Conservation (phyloP, 2,113 vertebrate species). For the Forbesichthys agassizii region DNA sequence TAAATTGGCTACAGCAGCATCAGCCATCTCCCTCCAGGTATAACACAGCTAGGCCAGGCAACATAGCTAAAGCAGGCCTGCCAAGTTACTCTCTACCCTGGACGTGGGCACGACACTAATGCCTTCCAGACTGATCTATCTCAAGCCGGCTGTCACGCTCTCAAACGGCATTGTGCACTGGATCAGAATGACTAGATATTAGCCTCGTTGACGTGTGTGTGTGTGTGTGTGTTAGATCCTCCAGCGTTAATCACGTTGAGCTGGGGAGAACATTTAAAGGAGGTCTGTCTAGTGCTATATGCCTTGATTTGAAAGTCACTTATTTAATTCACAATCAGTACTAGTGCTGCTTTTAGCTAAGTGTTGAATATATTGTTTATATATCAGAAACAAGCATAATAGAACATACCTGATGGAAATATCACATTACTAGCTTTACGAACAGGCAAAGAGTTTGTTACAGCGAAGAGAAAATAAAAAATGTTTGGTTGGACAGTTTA, state of each 20-base stretch:
- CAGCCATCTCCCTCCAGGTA: slow-evolving; percentile 60
- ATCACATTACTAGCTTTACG: too few relatives aligned
- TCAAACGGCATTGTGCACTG: slow-evolving; percentile 51
- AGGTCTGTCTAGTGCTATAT: slow-evolving; percentile 17
- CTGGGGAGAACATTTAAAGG: slow-evolving; percentile 21
- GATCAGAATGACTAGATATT: slow-evolving; percentile 57
- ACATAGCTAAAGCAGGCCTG: slow-evolving; percentile 54
- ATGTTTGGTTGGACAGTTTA: too few relatives aligned
- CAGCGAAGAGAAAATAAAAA: too few relatives aligned
- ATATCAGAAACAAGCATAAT: too few relatives aligned
- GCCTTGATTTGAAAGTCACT: background rate
- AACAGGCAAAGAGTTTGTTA: too few relatives aligned
- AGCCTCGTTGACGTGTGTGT: slow-evolving; percentile 21
- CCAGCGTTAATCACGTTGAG: slow-evolving; percentile 53
- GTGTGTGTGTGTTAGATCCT: background rate
- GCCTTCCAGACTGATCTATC: slow-evolving; percentile 48
- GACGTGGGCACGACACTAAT: slow-evolving; percentile 59
- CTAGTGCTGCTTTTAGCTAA: too few relatives aligned
- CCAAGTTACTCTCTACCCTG: slow-evolving; percentile 47
- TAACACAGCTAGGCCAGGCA: slow-evolving; percentile 58
- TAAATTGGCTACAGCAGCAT: slow-evolving; percentile 65
- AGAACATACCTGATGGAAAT: too few relatives aligned
- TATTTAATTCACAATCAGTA: too few relatives aligned
- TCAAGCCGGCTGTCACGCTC: slow-evolving; percentile 54
- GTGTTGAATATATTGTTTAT: too few relatives aligned